Conservation (phyloP, 2,888 invertebrate genomes). For the Drosophila multiciliata region DNA sequence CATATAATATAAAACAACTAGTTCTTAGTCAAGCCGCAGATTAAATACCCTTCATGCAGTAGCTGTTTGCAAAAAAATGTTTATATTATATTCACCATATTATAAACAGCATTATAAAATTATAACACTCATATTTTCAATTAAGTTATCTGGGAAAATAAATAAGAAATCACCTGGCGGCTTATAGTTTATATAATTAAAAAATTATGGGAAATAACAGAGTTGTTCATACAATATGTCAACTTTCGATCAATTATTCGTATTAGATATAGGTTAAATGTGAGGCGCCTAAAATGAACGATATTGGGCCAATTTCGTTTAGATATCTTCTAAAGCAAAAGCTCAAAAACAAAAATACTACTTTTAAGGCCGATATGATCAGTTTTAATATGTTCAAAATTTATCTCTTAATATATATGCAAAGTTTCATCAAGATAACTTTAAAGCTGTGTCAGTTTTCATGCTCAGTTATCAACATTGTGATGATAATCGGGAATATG, state of each 20-base stretch:
- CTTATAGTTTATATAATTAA: neutral
- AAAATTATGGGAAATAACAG: neutral
- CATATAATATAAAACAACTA: neutral
- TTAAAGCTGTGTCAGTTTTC: neutral
- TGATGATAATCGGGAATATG: neutral
- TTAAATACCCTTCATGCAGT: neutral
- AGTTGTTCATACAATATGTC: too few species aligned
- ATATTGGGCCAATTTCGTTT: neutral
- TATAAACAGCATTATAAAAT: neutral
- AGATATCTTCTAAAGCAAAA: neutral
- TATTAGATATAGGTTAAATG: neutral
- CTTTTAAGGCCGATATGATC: neutral
- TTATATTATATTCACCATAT: neutral
- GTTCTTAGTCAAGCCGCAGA: neutral
- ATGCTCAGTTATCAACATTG: neutral
- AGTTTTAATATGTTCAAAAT: neutral
- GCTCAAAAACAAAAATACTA: neutral
- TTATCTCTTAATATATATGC: neutral
- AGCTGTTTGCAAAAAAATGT: neutral
- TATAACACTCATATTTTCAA: too few species aligned
- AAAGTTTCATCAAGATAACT: neutral
- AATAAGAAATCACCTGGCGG: neutral
- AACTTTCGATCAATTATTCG: neutral
- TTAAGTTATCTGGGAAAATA: neutral
- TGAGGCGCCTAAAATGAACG: neutral